Evolutionary conservation across 2,113 vertebrate species (phyloP).

Genomic region (Dendropsophus ebraccatus): DNA sequence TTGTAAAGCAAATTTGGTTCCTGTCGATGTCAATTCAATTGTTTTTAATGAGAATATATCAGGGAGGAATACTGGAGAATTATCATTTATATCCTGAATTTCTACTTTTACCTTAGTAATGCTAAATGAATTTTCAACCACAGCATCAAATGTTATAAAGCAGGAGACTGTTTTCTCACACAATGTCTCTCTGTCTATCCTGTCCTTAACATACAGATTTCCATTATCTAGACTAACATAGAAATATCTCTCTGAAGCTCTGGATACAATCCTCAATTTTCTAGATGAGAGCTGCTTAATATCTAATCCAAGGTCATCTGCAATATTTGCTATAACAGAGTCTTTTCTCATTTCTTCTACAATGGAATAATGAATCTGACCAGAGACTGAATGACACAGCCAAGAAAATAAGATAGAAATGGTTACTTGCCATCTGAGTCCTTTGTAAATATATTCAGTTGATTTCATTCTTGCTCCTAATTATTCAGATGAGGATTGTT

Average conservation of each 20-base stretch:
- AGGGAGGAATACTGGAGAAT: conserved; percentile 27
- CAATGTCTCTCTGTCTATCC: neutral
- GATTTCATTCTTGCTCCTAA: conserved; percentile 64
- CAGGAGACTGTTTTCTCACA: neutral
- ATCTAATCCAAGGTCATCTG: conserved; percentile 74
- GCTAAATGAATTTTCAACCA: neutral
- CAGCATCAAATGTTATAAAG: neutral
- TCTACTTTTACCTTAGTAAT: neutral
- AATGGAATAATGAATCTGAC: conserved; percentile 1
- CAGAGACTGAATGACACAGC: conserved; percentile 40
- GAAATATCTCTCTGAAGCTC: conserved; percentile 33
- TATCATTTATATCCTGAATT: conserved; percentile 35
- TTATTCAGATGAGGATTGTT: conserved; percentile 55
- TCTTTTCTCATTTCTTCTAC: conserved; percentile 48
- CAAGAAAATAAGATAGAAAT: conserved; percentile 62
- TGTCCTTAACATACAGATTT: neutral
- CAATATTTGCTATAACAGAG: conserved; percentile 65
- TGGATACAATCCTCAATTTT: conserved; percentile 71
- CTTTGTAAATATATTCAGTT: neutral
- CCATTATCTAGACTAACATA: neutral
- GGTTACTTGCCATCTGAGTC: conserved; percentile 13
- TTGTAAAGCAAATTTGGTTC: conserved; percentile 68
- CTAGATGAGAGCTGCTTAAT: conserved; percentile 72
- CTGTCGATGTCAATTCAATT: conserved; percentile 68
- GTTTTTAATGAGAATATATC: conserved; percentile 69